Base-by-base conservation (phyloP, 2,888 invertebrate genomes). In the Masnerella sp. region DNA sequence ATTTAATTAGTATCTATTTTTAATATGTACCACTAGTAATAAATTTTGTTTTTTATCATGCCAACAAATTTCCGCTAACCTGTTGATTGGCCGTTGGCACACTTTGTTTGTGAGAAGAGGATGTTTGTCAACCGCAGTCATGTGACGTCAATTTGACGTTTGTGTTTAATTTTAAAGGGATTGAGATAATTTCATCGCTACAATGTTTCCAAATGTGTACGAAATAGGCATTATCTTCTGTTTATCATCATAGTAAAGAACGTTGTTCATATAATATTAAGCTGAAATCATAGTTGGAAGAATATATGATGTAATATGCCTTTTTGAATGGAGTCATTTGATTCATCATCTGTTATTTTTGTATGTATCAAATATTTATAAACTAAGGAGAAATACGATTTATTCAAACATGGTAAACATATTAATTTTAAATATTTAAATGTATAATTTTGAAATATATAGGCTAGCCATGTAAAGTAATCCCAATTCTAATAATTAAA, bases 111-210 rank as follows among this genome's bases (percentile, higher is more conserved):
- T 17, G 32, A 42, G 4, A 34, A 32, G 28, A 12, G 40, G 52
- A 52, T 52, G 52, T 38, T 52, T 52, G 52, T 51, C 22, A 22
- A 22, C n/a, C n/a, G n/a, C 7, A 20, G 32, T 34, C 38, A 11
- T 11, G 45, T 36, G 14, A 36, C 15, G 14, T 36, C 15, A 30
- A n/a, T 18, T 8, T 45, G 45, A 58, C 45, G 15, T 22, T 11
- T 25, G 15, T n/a, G n/a, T 49, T 61, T 49, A 40, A 59, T 34
- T 34, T 58, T 56, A 9, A 11, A 2, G 4, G 11, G 32, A 11
- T n/a, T 11, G 32, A 32, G 32, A 11, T 32, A 32, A 32, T 32
- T 32, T 5, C 3, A 11, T 32, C n/a, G 9, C 8, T 9, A 1
- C 32, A n/a, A 8, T 9, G 32, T 32, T 8, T 32, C 32, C 32